A percentile compares a stretch with the other conserved stretches of the same genome.
These are phyloP conservation scores for Tretioscincus oriximinensis DNA, from an alignment of 2,113 vertebrate species.

Conservation along the genomic window DNA sequence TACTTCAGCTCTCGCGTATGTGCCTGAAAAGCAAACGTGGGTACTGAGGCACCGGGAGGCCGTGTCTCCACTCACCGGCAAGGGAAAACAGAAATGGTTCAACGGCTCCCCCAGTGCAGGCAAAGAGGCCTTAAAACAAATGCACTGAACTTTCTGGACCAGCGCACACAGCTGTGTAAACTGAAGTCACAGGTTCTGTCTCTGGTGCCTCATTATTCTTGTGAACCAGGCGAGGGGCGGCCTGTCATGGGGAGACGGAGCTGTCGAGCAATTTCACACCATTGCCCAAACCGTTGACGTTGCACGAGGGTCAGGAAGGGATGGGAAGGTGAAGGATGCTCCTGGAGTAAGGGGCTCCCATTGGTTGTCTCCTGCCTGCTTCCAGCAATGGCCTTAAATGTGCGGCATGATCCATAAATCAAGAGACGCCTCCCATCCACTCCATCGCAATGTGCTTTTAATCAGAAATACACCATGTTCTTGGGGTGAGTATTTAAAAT, in stretches of 20 bases:
- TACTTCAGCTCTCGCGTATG: too few relatives aligned
- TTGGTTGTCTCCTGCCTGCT: constrained; percentile 35
- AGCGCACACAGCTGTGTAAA: constrained; percentile 61
- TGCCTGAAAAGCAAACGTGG: too few relatives aligned
- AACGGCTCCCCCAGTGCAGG: background rate
- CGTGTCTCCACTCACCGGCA: background rate
- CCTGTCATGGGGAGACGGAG: constrained; percentile 8
- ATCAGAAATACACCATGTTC: constrained; percentile 56
- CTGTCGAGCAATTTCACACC: constrained; percentile 47
- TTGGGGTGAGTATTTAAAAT: constrained; percentile 27
- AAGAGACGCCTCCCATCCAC: constrained; percentile 57
- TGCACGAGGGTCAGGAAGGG: background rate
- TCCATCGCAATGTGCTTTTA: constrained; percentile 65
- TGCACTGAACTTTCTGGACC: background rate
- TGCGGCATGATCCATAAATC: constrained; percentile 62
- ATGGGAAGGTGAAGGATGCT: background rate
- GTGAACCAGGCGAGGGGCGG: constrained; percentile 36
- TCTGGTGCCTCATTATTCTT: constrained; percentile 41
- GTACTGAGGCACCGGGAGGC: background rate
- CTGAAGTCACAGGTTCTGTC: constrained; percentile 44
- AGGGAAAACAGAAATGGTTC: background rate
- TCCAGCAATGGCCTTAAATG: constrained; percentile 32
- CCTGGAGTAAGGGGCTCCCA: constrained; percentile 9
- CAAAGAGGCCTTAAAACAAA: constrained; percentile 16
- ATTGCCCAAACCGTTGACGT: constrained; percentile 32